A percentile compares a stretch with the other conserved stretches of the same genome.
Conservation (phyloP, 2,888 invertebrate genomes). For the Tipula confusa region DNA sequence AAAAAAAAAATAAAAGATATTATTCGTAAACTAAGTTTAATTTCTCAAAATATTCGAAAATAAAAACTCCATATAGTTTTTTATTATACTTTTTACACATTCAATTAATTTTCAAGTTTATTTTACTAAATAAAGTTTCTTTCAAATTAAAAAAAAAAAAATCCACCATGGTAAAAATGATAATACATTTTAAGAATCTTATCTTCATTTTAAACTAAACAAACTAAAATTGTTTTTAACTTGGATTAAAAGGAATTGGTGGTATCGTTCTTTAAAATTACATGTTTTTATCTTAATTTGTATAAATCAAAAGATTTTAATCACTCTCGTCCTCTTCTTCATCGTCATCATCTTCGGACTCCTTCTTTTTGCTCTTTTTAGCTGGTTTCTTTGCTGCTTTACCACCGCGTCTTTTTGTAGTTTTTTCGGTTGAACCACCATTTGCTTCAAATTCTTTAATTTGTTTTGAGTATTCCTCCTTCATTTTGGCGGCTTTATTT, state of each 20-base stretch:
- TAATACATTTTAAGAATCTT: no score
- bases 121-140: not conserved
- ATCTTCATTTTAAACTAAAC: not conserved
- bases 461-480: constrained; percentile 82
- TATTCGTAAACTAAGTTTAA: not conserved
- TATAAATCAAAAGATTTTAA: constrained; percentile 48
- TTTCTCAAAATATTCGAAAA: not conserved
- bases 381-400: constrained; percentile 43
- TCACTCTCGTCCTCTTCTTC: constrained; percentile 61
- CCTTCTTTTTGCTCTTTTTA: constrained; percentile 57
- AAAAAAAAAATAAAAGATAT: not conserved
- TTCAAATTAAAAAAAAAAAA: not conserved
- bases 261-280: not conserved
- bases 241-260: not conserved
- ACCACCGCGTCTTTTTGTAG: constrained; percentile 57
- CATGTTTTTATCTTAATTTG: constrained; percentile 51
- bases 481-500: constrained; percentile 78
- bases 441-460: constrained; percentile 86
- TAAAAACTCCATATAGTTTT: not conserved
- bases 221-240: not conserved
- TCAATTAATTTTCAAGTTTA: not conserved
- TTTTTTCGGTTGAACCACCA: constrained; percentile 61
- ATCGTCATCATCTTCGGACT: constrained; percentile 61
- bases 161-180: no score
- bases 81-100: not conserved